These are phyloP conservation scores for Poecilia latipinna DNA, from an alignment of 2,113 vertebrate species.

Conservation along the genomic window DNA sequence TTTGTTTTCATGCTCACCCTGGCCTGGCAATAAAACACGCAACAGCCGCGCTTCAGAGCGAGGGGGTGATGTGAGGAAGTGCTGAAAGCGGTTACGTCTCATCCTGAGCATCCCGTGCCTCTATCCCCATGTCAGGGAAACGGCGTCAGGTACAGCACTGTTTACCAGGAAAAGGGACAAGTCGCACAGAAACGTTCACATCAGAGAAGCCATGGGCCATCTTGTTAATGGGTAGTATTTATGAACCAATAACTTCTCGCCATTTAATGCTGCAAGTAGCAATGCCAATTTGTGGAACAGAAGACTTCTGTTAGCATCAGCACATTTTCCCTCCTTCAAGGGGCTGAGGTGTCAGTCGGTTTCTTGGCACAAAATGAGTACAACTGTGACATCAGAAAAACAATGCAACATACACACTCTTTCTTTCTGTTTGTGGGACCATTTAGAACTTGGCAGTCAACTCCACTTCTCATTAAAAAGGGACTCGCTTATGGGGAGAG, in stretches of 20 bases:
- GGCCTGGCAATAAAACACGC: slow-evolving; percentile 81
- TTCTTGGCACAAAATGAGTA: slow-evolving; percentile 55
- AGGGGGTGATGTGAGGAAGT: slow-evolving; percentile 74
- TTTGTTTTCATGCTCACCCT: slow-evolving; percentile 82
- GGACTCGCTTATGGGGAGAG: slow-evolving; percentile 5
- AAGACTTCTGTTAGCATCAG: not conserved
- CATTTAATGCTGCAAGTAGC: slow-evolving; percentile 23
- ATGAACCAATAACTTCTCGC: slow-evolving; percentile 44
- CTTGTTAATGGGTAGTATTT: slow-evolving; percentile 55
- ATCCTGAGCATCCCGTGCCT: slow-evolving; percentile 80
- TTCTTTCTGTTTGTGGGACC: slow-evolving; percentile 14
- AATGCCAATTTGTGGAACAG: slow-evolving; percentile 31
- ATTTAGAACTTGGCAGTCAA: slow-evolving; percentile 17
- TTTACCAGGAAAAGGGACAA: slow-evolving; percentile 81
- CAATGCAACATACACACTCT: slow-evolving; percentile 15
- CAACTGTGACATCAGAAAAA: slow-evolving; percentile 52
- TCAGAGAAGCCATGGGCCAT: slow-evolving; percentile 62
- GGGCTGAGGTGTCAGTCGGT: slow-evolving; percentile 32
- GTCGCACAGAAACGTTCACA: slow-evolving; percentile 48
- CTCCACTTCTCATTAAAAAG: slow-evolving; percentile 79
- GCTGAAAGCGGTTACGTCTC: slow-evolving; percentile 75
- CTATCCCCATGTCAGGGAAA: slow-evolving; percentile 73
- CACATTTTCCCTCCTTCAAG: slow-evolving; percentile 29
- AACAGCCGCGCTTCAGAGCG: slow-evolving; percentile 71
- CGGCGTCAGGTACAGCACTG: slow-evolving; percentile 70